Conservation (phyloP, 2,888 invertebrate species). For the Cynaeus angustus region DNA sequence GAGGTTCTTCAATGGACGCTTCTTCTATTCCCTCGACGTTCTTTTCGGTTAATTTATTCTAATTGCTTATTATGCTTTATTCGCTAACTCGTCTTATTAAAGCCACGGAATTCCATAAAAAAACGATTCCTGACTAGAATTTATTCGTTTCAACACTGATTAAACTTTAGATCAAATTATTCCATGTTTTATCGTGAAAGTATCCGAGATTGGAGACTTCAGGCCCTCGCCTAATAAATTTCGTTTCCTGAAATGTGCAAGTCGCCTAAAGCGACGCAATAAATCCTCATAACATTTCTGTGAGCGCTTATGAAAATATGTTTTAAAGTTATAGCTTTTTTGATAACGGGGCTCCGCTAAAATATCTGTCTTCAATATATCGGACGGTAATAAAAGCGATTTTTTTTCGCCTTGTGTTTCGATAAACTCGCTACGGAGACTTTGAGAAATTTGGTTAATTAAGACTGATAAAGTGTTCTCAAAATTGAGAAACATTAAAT, state of each 20-base stretch:
- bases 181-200: constrained; percentile 1
- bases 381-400: constrained; percentile 17
- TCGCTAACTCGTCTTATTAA: constrained; percentile 37
- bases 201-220: constrained; percentile 37
- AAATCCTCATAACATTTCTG: constrained; percentile 60
- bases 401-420: constrained; percentile 12
- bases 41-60: constrained; percentile 45
- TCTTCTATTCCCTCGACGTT: constrained; percentile 16
- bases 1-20: constrained; percentile 18
- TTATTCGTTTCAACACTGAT: constrained; percentile 2
- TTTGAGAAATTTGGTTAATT: constrained; percentile 57
- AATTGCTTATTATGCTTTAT: constrained; percentile 46
- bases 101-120: constrained; percentile 15
- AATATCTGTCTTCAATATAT: constrained; percentile 49
- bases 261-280: constrained; percentile 58
- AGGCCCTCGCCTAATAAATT: constrained; percentile 55
- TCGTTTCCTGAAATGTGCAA: constrained; percentile 59
- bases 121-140: background rate
- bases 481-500: constrained; percentile 59
- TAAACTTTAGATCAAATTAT: constrained; percentile 8
- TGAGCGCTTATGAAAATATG: constrained; percentile 61
- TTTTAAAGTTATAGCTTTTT: constrained; percentile 60
- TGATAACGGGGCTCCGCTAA: constrained; percentile 53
- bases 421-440: constrained; percentile 45
- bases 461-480: constrained; percentile 54